A percentile compares a stretch with the other conserved stretches of the same genome.
These are phyloP conservation scores for Palythoa heliodiscus DNA, from an alignment of 92 coral and sea anemone species.

Conservation along the genomic window DNA sequence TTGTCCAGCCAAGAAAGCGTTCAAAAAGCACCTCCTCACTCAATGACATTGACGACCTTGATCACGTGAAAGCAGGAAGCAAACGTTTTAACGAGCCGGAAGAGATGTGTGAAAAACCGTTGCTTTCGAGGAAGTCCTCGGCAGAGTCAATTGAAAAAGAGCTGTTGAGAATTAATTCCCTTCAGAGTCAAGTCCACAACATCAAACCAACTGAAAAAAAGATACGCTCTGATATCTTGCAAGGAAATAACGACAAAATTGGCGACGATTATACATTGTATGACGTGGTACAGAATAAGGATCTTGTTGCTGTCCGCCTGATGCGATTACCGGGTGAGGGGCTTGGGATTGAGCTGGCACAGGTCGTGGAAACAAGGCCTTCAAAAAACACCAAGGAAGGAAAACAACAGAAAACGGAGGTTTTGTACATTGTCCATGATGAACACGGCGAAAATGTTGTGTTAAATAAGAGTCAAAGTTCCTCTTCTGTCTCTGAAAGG, in stretches of 20 bases:
- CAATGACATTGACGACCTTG: slow-evolving; percentile 36
- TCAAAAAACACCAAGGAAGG: slow-evolving; percentile 40
- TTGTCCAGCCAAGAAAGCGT: slow-evolving; percentile 36
- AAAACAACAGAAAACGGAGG: slow-evolving; percentile 41
- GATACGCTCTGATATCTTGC: not conserved
- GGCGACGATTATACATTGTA: slow-evolving; percentile 32
- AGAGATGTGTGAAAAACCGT: not conserved
- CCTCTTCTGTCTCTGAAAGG: not conserved
- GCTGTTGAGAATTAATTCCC: not conserved
- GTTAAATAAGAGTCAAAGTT: slow-evolving; percentile 37
- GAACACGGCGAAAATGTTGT: slow-evolving; percentile 75
- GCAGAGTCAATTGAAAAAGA: slow-evolving; percentile 12
- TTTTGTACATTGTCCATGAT: slow-evolving; percentile 73
- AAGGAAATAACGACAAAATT: not conserved
- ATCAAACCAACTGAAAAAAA: not conserved
- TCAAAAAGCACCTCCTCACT: slow-evolving; percentile 29
- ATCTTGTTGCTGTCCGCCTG: slow-evolving; percentile 56
- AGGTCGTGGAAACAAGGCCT: slow-evolving; percentile 72
- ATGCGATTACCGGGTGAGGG: slow-evolving; percentile 63
- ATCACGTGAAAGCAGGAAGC: slow-evolving; percentile 44
- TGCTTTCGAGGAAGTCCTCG: slow-evolving; percentile 29
- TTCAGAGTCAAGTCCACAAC: not conserved
- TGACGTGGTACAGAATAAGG: slow-evolving; percentile 52
- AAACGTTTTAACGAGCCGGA: slow-evolving; percentile 29
- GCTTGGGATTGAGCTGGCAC: slow-evolving; percentile 81